Evolutionary conservation across 2,888 invertebrate genomes (phyloP).

Genomic region (Tyria jacobaeae): DNA sequence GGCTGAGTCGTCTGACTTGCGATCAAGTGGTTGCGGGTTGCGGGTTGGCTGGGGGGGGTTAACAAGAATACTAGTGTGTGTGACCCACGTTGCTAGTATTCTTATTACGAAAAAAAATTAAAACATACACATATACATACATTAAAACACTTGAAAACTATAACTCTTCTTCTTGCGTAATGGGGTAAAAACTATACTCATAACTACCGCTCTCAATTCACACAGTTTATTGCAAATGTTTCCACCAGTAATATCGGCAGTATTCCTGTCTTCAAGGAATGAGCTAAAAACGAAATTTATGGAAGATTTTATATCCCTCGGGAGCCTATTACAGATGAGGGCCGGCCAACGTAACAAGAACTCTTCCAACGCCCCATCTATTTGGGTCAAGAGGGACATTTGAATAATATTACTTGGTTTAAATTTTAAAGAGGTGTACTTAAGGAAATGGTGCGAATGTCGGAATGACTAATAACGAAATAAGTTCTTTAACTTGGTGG

Average conservation of each 20-base stretch:
- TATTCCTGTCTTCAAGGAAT: conserved; percentile 48
- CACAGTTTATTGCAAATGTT: conserved; percentile 32
- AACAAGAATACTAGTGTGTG: too few species aligned
- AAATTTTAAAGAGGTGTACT: conserved; percentile 40
- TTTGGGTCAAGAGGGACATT: conserved; percentile 48
- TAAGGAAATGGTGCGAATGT: conserved; percentile 17
- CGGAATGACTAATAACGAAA: conserved; percentile 6
- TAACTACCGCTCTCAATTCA: conserved; percentile 18
- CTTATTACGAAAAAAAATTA: too few species aligned
- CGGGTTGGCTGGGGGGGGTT: too few species aligned
- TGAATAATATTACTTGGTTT: conserved; percentile 49
- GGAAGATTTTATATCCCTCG: conserved; percentile 72
- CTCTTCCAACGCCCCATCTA: conserved; percentile 40
- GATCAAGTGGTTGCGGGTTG: too few species aligned
- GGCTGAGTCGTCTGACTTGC: too few species aligned
- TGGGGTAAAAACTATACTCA: too few species aligned
- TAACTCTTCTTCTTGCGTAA: too few species aligned
- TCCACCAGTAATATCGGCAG: conserved; percentile 51
- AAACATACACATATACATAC: too few species aligned
- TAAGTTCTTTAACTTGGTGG: background rate
- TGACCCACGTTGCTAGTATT: too few species aligned
- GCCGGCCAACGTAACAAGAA: conserved; percentile 50
- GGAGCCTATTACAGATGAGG: conserved; percentile 69
- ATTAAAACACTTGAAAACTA: too few species aligned
- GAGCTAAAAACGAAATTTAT: conserved; percentile 76